Percentiles rank a stretch among this genome's conserved stretches.
Evolutionary conservation across 2,888 invertebrate species (phyloP).

Genomic region (Mactromeris polynyma): DNA sequence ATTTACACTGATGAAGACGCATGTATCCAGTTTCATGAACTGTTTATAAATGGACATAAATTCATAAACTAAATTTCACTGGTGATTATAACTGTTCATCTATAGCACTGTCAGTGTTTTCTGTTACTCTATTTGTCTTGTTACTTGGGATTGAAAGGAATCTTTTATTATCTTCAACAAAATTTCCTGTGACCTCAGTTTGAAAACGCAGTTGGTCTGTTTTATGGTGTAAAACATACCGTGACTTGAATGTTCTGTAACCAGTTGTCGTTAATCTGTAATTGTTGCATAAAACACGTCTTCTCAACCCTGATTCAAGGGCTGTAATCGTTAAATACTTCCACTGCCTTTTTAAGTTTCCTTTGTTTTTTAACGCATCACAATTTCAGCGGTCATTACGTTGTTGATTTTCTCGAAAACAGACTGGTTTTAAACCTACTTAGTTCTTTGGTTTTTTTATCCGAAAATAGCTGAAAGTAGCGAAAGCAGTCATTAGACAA

Average conservation of each 20-base stretch:
- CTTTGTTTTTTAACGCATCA: not conserved
- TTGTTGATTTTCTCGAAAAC: not conserved
- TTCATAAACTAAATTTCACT: too few relatives aligned
- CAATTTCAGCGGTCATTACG: not conserved
- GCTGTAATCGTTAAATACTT: not conserved
- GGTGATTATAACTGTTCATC: too few relatives aligned
- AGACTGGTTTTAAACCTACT: constrained; percentile 13
- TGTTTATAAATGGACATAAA: too few relatives aligned
- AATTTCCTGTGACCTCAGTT: too few relatives aligned
- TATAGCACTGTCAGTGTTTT: too few relatives aligned
- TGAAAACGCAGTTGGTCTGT: not conserved
- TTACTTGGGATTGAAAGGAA: too few relatives aligned
- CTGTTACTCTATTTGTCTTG: too few relatives aligned
- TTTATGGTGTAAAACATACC: not conserved
- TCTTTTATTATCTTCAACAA: too few relatives aligned
- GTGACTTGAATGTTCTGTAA: not conserved
- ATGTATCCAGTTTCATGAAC: too few relatives aligned
- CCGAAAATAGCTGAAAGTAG: not conserved
- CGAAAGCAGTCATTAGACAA: not conserved
- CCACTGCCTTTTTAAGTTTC: not conserved
- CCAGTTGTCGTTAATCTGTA: not conserved
- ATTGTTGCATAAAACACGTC: not conserved
- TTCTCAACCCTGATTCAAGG: not conserved
- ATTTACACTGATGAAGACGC: too few relatives aligned
- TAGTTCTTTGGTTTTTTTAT: not conserved